Conservation (phyloP, 2,113 vertebrate species). For the Nibea albiflora region DNA sequence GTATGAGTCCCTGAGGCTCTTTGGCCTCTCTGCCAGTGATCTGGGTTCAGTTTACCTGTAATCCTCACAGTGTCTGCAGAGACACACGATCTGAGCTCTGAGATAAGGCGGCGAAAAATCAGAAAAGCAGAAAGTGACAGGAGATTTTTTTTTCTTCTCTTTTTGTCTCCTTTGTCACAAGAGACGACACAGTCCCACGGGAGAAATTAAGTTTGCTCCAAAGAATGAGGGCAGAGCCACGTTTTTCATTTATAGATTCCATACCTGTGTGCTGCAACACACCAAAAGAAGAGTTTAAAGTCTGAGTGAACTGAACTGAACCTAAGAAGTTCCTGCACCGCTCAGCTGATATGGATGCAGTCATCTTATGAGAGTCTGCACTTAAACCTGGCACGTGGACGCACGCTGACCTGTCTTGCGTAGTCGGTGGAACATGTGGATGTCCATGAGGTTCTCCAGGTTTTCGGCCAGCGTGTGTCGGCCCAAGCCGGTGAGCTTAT, state of each 20-base stretch:
- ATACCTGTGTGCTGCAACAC: background rate
- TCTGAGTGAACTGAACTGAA: background rate
- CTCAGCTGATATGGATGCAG: background rate
- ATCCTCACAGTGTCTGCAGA: slow-evolving; percentile 56
- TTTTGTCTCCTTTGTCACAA: slow-evolving; percentile 2
- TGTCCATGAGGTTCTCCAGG: slow-evolving; percentile 99
- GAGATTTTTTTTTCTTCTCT: background rate
- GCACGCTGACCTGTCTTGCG: slow-evolving; percentile 86
- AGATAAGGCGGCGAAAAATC: slow-evolving; percentile 12
- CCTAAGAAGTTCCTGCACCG: background rate
- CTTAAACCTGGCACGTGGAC: background rate
- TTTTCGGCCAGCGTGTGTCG: slow-evolving; percentile 91
- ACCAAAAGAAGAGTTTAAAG: background rate
- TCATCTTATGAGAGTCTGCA: background rate
- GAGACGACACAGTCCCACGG: background rate
- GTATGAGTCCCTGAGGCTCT: slow-evolving; percentile 54
- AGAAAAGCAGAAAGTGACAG: background rate
- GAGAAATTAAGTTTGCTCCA: background rate
- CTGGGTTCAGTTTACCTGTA: slow-evolving; percentile 65
- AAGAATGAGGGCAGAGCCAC: background rate
- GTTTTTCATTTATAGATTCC: background rate
- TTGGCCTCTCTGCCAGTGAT: slow-evolving; percentile 31
- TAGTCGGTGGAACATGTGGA: slow-evolving; percentile 96
- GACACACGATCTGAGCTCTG: slow-evolving; percentile 39
- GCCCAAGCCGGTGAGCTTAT: slow-evolving; percentile 90